Evolutionary conservation across 2,797 vertebrate species (phyloP).

Genomic region (Kryptolebias ocellatus): DNA sequence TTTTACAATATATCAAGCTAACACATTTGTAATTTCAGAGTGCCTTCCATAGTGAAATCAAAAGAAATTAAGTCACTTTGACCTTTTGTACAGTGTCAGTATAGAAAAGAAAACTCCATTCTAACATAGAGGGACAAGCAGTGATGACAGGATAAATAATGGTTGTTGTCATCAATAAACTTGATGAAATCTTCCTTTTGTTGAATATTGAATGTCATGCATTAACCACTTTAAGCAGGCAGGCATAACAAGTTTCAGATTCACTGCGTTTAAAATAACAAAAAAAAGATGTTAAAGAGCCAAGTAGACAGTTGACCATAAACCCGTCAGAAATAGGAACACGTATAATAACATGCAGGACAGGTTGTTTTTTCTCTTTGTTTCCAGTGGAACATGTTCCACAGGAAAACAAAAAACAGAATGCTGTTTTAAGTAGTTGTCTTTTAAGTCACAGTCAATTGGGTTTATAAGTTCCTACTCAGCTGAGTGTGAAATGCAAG

Average conservation of each 20-base stretch:
- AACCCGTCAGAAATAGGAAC: background rate
- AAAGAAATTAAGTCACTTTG: background rate
- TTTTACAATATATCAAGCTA: too few species aligned
- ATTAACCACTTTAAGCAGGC: too few species aligned
- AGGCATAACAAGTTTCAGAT: background rate
- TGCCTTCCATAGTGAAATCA: too few species aligned
- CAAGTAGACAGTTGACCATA: background rate
- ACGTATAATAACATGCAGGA: background rate
- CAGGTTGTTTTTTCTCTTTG: background rate
- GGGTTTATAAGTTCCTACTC: constrained; percentile 1
- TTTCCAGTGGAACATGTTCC: background rate
- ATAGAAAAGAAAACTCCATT: background rate
- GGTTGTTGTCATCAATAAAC: background rate
- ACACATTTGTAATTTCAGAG: too few species aligned
- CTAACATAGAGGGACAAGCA: background rate
- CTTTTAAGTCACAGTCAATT: background rate
- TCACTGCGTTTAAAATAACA: background rate
- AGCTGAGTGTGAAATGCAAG: background rate
- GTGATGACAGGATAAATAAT: too few species aligned
- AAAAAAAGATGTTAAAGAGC: background rate
- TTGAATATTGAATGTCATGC: background rate
- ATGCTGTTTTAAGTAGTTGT: background rate
- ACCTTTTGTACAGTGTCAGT: background rate
- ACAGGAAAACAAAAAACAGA: background rate
- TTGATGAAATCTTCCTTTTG: background rate